Base-by-base conservation (phyloP, 64 coral and sea anemone genomes). In the Orbicella faveolata region DNA sequence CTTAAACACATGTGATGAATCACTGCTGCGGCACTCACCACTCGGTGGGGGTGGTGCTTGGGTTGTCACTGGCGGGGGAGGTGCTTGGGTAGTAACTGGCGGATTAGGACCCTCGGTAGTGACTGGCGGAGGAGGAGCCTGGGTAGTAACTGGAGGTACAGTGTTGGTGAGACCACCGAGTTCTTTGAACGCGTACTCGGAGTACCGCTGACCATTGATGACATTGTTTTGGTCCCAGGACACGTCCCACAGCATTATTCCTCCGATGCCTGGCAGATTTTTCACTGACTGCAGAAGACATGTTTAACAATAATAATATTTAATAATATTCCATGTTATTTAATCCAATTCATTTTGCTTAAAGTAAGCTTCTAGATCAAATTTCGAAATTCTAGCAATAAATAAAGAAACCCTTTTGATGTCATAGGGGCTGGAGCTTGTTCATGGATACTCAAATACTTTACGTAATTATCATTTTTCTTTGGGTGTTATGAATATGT, bases 171-270 rank as follows among this genome's bases (percentile, higher is more conserved):
- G 21, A 1, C 67, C 35, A n/a, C 77, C 79, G 64, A 94, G 93
- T 35, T 73, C 79, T 59, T 88, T 75, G 36, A 87, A 78, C 2
- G 65, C 93, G 63, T 90, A 67, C 51, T 94, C 93, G 13, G 88
- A 90, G 65, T 94, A 94, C 51, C 93, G 88, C 68, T 90, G 77
- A 34, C 93, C 93, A 64, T 65, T 35, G 23, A 94, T 79, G 25
- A 87, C 81, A 44, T 90, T 94, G 75, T 90, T 94, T 77, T 94
- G 93, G 54, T 94, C 93, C 93, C 93, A 94, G 17, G 93, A 94
- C 0, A 94, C 81, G 66, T 94, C 93, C 93, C 92, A 94, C 59
- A 94, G 57, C 92, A 94, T 94, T 53, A 96, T 96, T 36, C 94
- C 94, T 21, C 94, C 94, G 26, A 96, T 35, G 3, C 91, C 91